phyloP scores from a whole-genome alignment of 2,113 vertebrate genomes.

The Platysteira castanea region DNA sequence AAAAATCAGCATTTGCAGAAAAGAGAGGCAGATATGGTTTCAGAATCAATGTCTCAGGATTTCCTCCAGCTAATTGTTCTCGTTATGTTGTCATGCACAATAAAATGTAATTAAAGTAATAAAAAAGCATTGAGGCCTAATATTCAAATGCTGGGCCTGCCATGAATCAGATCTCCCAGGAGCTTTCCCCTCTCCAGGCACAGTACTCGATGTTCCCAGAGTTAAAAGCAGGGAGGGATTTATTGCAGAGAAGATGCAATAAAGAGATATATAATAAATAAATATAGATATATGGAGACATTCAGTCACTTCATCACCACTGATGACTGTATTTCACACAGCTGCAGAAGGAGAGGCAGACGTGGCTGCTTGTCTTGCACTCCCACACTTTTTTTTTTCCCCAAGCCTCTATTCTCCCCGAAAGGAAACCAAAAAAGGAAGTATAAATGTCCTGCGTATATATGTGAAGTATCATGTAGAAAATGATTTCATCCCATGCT shows the following conservation, averaged over 20 bases:
- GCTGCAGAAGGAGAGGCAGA: not conserved
- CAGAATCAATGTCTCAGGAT: not conserved
- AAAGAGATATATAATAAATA: not conserved
- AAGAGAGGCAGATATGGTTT: not conserved
- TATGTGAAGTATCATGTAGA: not conserved
- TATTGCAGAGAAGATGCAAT: not conserved
- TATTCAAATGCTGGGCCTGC: not conserved
- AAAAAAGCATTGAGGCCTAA: not conserved
- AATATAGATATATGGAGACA: not conserved
- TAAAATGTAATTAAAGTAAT: slow-evolving; percentile 36
- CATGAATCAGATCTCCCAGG: not conserved
- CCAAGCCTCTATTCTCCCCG: not conserved
- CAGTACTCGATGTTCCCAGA: not conserved
- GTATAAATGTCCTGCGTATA: not conserved
- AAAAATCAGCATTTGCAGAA: not conserved
- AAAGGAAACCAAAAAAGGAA: slow-evolving; percentile 49
- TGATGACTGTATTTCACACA: not conserved
- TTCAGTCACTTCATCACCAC: not conserved
- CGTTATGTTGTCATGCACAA: not conserved
- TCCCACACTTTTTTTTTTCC: not conserved
- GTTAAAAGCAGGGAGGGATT: not conserved
- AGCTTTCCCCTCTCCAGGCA: not conserved
- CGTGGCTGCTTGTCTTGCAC: not conserved
- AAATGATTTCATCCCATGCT: slow-evolving; percentile 2
- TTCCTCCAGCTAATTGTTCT: slow-evolving; percentile 4